Conservation (phyloP, 2,888 invertebrate genomes). For the Hirtodrosophila duncani region DNA sequence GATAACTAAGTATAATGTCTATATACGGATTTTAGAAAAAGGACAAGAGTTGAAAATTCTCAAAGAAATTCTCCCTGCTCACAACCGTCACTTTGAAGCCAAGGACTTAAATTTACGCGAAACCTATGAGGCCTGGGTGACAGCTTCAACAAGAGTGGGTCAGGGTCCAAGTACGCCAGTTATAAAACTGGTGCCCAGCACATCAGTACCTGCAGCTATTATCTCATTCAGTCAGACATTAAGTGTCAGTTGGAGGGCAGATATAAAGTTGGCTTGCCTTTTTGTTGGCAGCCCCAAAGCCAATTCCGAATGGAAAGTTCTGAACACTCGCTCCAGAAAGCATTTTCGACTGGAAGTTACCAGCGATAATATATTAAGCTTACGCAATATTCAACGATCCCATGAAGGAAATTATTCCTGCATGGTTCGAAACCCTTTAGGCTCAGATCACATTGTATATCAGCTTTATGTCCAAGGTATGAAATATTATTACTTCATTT, state of each 20-base stretch:
- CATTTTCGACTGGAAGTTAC: slow-evolving; percentile 77
- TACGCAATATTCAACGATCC: slow-evolving; percentile 79
- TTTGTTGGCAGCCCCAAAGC: slow-evolving; percentile 80
- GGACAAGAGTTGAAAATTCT: slow-evolving; percentile 80
- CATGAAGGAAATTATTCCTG: slow-evolving; percentile 81
- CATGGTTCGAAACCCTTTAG: slow-evolving; percentile 79
- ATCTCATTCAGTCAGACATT: slow-evolving; percentile 81
- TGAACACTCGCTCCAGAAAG: slow-evolving; percentile 76
- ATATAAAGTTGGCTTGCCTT: slow-evolving; percentile 80
- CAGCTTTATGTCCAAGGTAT: slow-evolving; percentile 80
- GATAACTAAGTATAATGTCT: slow-evolving; percentile 82
- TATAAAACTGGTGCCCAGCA: slow-evolving; percentile 79
- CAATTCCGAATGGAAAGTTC: slow-evolving; percentile 79
- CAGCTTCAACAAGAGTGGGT: slow-evolving; percentile 82
- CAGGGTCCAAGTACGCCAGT: slow-evolving; percentile 81
- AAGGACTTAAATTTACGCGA: slow-evolving; percentile 80
- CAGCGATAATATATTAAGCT: slow-evolving; percentile 79
- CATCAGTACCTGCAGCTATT: slow-evolving; percentile 80
- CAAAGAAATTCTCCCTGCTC: slow-evolving; percentile 78
- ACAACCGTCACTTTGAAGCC: slow-evolving; percentile 80
- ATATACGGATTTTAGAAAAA: slow-evolving; percentile 80
- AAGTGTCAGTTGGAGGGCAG: slow-evolving; percentile 80
- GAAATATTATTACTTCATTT: neutral
- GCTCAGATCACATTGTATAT: slow-evolving; percentile 80
- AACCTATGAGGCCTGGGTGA: slow-evolving; percentile 82